These are phyloP conservation scores for Chloroclysta siterata DNA, from an alignment of 2,888 invertebrate species.

Conservation along the genomic window DNA sequence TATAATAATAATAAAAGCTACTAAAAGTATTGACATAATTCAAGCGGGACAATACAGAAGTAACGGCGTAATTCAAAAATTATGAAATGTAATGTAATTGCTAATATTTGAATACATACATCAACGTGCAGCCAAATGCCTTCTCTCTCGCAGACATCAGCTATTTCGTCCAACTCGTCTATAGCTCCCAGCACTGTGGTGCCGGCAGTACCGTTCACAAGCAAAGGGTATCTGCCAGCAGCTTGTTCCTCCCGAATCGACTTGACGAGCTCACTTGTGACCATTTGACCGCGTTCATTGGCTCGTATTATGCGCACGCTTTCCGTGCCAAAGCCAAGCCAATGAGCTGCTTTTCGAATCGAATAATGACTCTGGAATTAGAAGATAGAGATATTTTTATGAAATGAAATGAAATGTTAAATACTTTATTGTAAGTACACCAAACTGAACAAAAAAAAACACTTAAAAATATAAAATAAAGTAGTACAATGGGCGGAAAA, in stretches of 20 bases:
- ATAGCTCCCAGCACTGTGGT: constrained; percentile 94
- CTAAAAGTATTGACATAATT: too few relatives aligned
- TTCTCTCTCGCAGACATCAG: constrained; percentile 88
- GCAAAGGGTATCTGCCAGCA: constrained; percentile 85
- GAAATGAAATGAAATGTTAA: too few relatives aligned
- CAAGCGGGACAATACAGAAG: too few relatives aligned
- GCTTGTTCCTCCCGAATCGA: constrained; percentile 79
- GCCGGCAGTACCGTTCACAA: constrained; percentile 91
- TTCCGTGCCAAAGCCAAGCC: constrained; percentile 93
- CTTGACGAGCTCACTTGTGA: constrained; percentile 83
- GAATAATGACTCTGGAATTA: constrained; percentile 90
- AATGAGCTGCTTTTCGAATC: constrained; percentile 91
- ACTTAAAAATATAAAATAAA: too few relatives aligned
- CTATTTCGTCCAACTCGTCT: constrained; percentile 89
- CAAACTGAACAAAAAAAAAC: too few relatives aligned
- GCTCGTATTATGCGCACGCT: constrained; percentile 87
- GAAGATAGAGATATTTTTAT: not conserved
- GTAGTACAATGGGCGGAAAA: too few relatives aligned
- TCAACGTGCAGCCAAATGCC: constrained; percentile 93
- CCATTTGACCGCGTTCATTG: constrained; percentile 88
- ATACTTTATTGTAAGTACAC: too few relatives aligned
- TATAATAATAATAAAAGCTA: too few relatives aligned
- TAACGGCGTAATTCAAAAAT: too few relatives aligned
- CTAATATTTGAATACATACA: constrained; percentile 86
- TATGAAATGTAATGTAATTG: too few relatives aligned